Evolutionary conservation across 1,140 invertebrate species (phyloP), one percentile per base, ranked within the genome.

Genomic region (Oncopodura yosiiana): DNA sequence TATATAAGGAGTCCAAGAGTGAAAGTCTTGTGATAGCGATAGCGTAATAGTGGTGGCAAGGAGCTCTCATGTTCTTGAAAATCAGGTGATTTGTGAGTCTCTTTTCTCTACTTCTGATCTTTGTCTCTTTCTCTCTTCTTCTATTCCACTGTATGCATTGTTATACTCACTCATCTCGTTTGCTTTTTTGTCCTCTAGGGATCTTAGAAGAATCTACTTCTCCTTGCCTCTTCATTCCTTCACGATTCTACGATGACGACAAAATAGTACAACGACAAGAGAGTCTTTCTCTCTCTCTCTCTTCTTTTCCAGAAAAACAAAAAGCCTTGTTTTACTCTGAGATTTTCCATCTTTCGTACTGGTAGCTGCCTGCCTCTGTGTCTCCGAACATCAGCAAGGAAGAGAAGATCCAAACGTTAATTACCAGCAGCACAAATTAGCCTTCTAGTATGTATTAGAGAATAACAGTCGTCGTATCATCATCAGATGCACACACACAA

Each of bases 341-440:
- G 27, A 29, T 29, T 32, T 46, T 32, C 44, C 23, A 16, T 30
- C 44, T 26, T 26, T 43, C 37, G 16, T 38, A 38, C n/a, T 14
- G n/a, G n/a, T n/a, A n/a, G n/a, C n/a, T n/a, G n/a, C n/a, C n/a
- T n/a, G n/a, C n/a, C n/a, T 44, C 9, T 41, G 9, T 51, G 36
- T 51, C 49, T 49, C 23, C 49, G 36, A 44, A 53, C 52, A 55
- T 53, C 36, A 59, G 57, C 53, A n/a, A n/a, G n/a, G n/a, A n/a
- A n/a, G n/a, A n/a, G n/a, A n/a, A n/a, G n/a, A 53, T 50, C 50
- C 42, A 43, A 59, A 54, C 52, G 51, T 59, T 59, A 59, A 59
- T 59, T 59, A 59, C 57, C 57, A 59, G 51, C 57, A 59, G 57
- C 57, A 53, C 56, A 59, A 59, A 59, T 59, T 59, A 59, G 57